Evolutionary conservation across 2,797 vertebrate genomes (phyloP).

Genomic region (Coregonus sp.): DNA sequence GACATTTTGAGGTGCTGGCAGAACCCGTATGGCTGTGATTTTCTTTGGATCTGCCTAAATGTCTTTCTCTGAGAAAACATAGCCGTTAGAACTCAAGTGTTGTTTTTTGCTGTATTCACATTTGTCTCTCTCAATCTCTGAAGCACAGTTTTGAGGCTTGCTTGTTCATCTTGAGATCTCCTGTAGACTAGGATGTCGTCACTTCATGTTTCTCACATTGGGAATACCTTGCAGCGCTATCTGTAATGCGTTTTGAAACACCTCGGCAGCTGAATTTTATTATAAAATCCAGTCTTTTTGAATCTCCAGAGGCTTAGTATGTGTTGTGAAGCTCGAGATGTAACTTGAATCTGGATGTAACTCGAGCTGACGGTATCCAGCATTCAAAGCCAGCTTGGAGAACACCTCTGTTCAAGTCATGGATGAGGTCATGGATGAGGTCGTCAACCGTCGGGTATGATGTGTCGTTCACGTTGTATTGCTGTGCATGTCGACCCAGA

Average conservation of each 20-base stretch:
- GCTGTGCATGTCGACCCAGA: constrained; percentile 12
- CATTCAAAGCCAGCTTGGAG: too few relatives aligned
- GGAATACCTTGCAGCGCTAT: neutral
- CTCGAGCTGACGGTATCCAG: too few relatives aligned
- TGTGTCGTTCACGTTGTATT: constrained; percentile 15
- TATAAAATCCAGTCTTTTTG: constrained; percentile 12
- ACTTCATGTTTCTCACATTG: constrained; percentile 10
- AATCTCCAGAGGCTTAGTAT: constrained; percentile 3
- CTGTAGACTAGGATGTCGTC: constrained; percentile 22
- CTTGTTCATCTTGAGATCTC: neutral
- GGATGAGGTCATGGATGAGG: neutral
- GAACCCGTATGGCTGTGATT: too few relatives aligned
- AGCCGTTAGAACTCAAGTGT: constrained; percentile 18
- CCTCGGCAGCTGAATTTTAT: constrained; percentile 6
- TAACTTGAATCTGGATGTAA: too few relatives aligned
- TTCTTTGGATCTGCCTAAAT: neutral
- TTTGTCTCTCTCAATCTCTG: constrained; percentile 20
- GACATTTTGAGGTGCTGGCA: too few relatives aligned
- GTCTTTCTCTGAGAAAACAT: neutral
- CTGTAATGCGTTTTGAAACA: constrained; percentile 11
- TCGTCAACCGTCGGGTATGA: constrained; percentile 11
- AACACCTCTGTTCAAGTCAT: neutral
- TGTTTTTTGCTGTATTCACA: constrained; percentile 15
- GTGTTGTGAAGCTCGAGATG: too few relatives aligned
- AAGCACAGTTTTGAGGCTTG: constrained; percentile 5